Conservation (phyloP, 1,140 invertebrate genomes). For the Anastatus disparis region DNA sequence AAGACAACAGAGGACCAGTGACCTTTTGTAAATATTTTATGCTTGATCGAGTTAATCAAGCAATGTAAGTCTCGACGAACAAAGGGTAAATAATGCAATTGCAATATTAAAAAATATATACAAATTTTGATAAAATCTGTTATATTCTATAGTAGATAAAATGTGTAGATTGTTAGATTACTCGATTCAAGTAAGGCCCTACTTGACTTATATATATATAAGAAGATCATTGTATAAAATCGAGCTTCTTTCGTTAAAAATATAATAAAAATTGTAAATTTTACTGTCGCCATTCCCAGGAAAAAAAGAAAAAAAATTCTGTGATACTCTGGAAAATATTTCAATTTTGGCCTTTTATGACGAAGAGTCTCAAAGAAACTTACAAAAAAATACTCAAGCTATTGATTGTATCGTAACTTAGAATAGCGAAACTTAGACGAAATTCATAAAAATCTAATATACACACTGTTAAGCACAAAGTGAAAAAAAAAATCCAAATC, state of each 20-base stretch:
- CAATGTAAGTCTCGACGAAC: constrained; percentile 24
- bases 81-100: constrained; percentile 6
- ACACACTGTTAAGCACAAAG: constrained; percentile 19
- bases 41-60: constrained; percentile 15
- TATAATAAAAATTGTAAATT: constrained; percentile 26
- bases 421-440: constrained; percentile 19
- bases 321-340: constrained; percentile 34
- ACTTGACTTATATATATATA: not conserved
- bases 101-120: constrained; percentile 10
- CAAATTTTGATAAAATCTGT: constrained; percentile 34
- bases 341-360: constrained; percentile 26
- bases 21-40: constrained; percentile 40
- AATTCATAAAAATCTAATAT: constrained; percentile 37
- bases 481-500: constrained; percentile 8
- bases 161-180: constrained; percentile 3
- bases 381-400: constrained; percentile 26
- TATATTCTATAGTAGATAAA: not conserved
- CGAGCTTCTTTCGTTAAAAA: constrained; percentile 10
- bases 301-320: constrained; percentile 34
- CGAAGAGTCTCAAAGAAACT: constrained; percentile 11
- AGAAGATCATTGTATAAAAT: constrained; percentile 11
- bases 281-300: constrained; percentile 13
- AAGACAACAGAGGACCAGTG: constrained; percentile 33
- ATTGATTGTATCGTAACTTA: constrained; percentile 19
- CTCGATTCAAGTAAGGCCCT: constrained; percentile 1